These are phyloP conservation scores for Fregetta grallaria DNA, from an alignment of 2,113 vertebrate genomes.

Conservation along the genomic window DNA sequence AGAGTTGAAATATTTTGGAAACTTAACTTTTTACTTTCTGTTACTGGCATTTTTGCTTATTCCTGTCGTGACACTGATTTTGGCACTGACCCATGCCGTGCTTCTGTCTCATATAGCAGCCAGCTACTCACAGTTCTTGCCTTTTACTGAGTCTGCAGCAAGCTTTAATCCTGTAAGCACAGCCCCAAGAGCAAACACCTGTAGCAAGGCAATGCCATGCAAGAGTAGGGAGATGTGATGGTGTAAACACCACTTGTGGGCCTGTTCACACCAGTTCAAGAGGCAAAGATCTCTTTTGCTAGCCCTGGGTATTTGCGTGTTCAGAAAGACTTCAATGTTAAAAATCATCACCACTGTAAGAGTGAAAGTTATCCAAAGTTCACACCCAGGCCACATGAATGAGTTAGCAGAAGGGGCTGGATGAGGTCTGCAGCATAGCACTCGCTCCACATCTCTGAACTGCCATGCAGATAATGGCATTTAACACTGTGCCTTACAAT, in stretches of 20 bases:
- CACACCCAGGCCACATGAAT: neutral
- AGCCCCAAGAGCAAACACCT: neutral
- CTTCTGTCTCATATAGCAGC: neutral
- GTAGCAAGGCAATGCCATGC: neutral
- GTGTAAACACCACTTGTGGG: neutral
- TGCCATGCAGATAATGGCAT: neutral
- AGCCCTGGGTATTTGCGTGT: neutral
- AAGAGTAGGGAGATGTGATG: neutral
- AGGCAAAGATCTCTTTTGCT: neutral
- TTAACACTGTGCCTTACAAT: neutral
- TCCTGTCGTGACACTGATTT: neutral
- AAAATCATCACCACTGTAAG: neutral
- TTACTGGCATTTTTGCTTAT: neutral
- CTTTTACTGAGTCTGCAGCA: neutral
- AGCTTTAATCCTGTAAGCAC: neutral
- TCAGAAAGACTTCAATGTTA: neutral
- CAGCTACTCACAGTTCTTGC: neutral
- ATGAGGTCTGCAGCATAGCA: neutral
- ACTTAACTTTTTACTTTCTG: neutral
- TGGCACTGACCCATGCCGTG: neutral
- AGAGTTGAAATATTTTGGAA: neutral
- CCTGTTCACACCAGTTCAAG: neutral
- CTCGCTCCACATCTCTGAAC: neutral
- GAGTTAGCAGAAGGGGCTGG: neutral
- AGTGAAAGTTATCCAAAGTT: neutral